Evolutionary conservation across 1,140 invertebrate genomes (phyloP).

Genomic region (Neelides sp.): DNA sequence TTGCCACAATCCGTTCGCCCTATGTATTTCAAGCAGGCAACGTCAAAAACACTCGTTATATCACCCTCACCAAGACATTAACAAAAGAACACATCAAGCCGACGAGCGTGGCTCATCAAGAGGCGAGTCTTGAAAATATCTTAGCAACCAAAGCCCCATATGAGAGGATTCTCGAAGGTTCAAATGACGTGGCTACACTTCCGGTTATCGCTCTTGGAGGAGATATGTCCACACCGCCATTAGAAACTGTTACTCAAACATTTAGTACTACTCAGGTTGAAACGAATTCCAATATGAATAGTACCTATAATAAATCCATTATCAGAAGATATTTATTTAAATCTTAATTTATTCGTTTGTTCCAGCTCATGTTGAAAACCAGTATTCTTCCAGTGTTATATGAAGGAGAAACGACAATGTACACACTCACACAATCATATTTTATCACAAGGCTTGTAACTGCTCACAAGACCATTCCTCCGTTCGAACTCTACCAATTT

Average conservation of each 20-base stretch:
- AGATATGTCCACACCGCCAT: slow-evolving; percentile 59
- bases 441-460: slow-evolving; percentile 70
- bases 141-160: slow-evolving; percentile 55
- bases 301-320: slow-evolving; percentile 1
- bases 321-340: no score
- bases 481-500: slow-evolving; percentile 71
- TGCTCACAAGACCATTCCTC: slow-evolving; percentile 73
- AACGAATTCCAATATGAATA: neutral
- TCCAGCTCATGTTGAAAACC: slow-evolving; percentile 59
- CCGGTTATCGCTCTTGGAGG: slow-evolving; percentile 61
- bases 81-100: slow-evolving; percentile 33
- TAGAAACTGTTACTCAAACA: slow-evolving; percentile 77
- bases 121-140: slow-evolving; percentile 68
- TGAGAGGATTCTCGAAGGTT: slow-evolving; percentile 33
- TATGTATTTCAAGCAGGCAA: slow-evolving; percentile 78
- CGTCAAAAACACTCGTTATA: slow-evolving; percentile 60
- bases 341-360: neutral
- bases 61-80: slow-evolving; percentile 35
- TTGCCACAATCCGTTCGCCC: slow-evolving; percentile 75
- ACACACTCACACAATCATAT: slow-evolving; percentile 76
- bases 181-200: slow-evolving; percentile 52
- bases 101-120: slow-evolving; percentile 46
- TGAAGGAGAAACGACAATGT: slow-evolving; percentile 39
- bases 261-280: slow-evolving; percentile 65
- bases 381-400: slow-evolving; percentile 67